Base-by-base conservation (phyloP, 2,888 invertebrate species). In the Tyria jacobaeae region DNA sequence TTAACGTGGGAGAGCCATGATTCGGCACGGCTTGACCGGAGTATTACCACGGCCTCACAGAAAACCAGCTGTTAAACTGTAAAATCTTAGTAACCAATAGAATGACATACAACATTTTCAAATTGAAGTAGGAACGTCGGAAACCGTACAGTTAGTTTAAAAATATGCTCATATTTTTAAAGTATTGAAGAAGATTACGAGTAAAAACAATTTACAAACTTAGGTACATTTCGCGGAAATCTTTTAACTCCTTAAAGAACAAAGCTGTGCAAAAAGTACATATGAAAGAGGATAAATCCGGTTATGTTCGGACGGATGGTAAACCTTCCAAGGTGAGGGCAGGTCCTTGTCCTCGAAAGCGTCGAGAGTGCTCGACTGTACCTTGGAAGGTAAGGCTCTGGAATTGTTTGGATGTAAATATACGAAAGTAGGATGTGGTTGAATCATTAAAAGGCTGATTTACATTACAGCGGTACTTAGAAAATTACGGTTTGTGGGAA, bases 321-420 rank as follows among this genome's bases (percentile, higher is more conserved):
- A 7, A 51, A 24, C 50, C 50, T 50, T 25, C 31, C 14, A 37
- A 37, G 47, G 47, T 59, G 24, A 59, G 39, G 21, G 59, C 27
- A 51, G 27, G 17, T 54, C 44, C 58, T 63, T 31, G 51, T 54
- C 44, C 58, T 55, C 31, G 55, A 63, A 31, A 27, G 14, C 37
- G 50, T 51, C 44, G 44, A 63, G 63, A 24, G 51, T 55, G 6
- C 63, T 63, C 24, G 54, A 44, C 54, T 12, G 37, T 61, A 47
- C 59, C 63, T 51, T 55, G 47, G 57, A 17, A 54, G 55, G 63
- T 39, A 59, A 51, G 63, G 17, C 55, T 52, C 21, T 12, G 15
- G 47, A 35, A 58, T 59, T 59, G 58, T 63, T 54, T 63, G 58
- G 25, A 27, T 25, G 25, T 37, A 58, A 58, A 62, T 50, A 53